Evolutionary conservation across 2,113 vertebrate species (phyloP).

Genomic region (Hoplias malabaricus): DNA sequence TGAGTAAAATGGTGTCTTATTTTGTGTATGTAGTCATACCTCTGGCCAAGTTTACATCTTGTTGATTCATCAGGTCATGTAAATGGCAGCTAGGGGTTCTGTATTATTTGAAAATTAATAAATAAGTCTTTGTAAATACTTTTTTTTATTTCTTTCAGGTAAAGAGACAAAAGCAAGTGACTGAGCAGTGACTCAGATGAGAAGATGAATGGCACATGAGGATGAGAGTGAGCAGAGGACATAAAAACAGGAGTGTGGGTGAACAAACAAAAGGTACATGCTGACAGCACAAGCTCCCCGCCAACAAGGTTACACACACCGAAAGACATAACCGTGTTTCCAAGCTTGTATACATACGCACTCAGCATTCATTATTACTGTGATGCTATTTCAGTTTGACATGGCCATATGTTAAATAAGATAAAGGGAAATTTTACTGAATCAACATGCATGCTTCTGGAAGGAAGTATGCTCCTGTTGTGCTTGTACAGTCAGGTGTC

Average conservation of each 20-base stretch:
- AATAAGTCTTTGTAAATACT: constrained; percentile 16
- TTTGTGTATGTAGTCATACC: too few species aligned
- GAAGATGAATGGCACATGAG: neutral
- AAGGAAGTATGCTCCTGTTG: neutral
- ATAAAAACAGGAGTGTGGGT: neutral
- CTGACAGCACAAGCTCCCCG: neutral
- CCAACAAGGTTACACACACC: constrained; percentile 31
- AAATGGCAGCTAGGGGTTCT: too few species aligned
- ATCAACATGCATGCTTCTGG: neutral
- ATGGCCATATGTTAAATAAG: neutral
- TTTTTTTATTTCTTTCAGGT: constrained; percentile 19
- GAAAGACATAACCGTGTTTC: neutral
- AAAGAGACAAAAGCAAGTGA: constrained; percentile 44
- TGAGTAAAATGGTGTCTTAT: neutral
- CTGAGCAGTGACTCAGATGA: neutral
- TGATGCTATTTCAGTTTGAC: neutral
- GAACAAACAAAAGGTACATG: neutral
- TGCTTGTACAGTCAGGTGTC: neutral
- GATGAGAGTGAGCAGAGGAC: neutral
- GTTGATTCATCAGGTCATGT: too few species aligned
- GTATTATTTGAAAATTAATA: too few species aligned
- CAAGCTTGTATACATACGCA: neutral
- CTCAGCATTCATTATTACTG: neutral
- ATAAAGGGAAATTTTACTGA: neutral
- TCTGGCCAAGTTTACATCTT: too few species aligned